Conservation (phyloP, 2,113 vertebrate species). For the Barbus barbus region DNA sequence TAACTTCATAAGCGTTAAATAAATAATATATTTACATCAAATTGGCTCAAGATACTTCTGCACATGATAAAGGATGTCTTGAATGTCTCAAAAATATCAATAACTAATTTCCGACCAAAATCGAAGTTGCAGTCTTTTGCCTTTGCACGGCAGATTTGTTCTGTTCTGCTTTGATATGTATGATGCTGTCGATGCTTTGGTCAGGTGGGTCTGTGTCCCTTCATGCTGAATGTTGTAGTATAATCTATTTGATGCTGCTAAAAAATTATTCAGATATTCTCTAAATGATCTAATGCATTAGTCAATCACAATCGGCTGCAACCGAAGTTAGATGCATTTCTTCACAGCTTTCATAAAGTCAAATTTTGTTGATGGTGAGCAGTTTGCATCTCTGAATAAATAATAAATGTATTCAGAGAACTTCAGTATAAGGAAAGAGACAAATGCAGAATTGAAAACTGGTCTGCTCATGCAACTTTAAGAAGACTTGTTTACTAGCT, state of each 20-base stretch:
- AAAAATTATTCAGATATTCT: too few species aligned
- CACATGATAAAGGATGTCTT: too few species aligned
- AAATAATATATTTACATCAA: not conserved
- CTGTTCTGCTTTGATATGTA: not conserved
- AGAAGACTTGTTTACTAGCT: not conserved
- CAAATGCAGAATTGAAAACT: slow-evolving; percentile 52
- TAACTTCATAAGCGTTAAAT: not conserved
- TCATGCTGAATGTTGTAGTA: not conserved
- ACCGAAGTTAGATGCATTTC: not conserved
- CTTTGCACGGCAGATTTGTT: too few species aligned
- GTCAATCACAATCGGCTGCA: not conserved
- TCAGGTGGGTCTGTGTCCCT: not conserved
- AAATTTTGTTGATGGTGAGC: not conserved
- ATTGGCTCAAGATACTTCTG: not conserved
- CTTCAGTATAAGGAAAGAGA: slow-evolving; percentile 14
- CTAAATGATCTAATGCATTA: not conserved
- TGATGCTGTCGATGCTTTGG: not conserved
- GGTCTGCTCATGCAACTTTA: not conserved
- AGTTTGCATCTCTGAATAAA: not conserved
- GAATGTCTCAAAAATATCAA: too few species aligned
- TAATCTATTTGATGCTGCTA: not conserved
- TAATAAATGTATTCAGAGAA: not conserved
- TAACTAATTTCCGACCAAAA: too few species aligned
- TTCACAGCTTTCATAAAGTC: not conserved
- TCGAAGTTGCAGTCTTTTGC: too few species aligned